Conservation (phyloP, 2,113 vertebrate genomes). For the Lepus americanus region DNA sequence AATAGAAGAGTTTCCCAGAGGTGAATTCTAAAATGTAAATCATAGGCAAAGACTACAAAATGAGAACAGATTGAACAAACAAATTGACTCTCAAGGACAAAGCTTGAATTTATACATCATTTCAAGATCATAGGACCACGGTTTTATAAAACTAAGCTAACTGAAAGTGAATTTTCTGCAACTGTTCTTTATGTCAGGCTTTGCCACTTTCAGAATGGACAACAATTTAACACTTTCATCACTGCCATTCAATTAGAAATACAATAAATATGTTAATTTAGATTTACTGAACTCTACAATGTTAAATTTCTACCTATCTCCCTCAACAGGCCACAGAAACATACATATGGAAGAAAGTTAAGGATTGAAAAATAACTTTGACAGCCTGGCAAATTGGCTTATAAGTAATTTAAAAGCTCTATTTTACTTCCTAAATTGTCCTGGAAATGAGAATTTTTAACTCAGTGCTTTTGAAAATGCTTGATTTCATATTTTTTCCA, state of each 20-base stretch:
- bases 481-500: conserved; percentile 39
- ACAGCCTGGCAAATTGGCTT: conserved; percentile 78
- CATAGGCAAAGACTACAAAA: conserved; percentile 62
- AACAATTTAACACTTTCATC: conserved; percentile 83
- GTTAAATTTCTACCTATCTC: conserved; percentile 76
- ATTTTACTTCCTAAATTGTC: conserved; percentile 82
- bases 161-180: conserved; percentile 60
- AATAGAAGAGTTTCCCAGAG: conserved; percentile 59
- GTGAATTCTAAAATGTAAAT: conserved; percentile 74
- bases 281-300: conserved; percentile 72
- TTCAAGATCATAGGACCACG: neutral
- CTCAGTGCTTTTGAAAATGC: conserved; percentile 78
- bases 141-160: conserved; percentile 56
- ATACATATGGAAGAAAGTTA: conserved; percentile 64
- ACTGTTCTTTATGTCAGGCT: neutral
- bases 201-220: conserved; percentile 56
- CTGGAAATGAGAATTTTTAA: conserved; percentile 84
- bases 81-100: conserved; percentile 82
- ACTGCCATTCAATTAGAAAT: conserved; percentile 59
- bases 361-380: conserved; percentile 67
- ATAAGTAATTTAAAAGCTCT: conserved; percentile 83
- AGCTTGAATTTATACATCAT: conserved; percentile 64
- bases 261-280: conserved; percentile 78
- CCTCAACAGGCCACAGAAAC: conserved; percentile 77
- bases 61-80: conserved; percentile 79